Conservation (phyloP, 92 coral and sea anemone genomes). For the Parazoanthus darwini region DNA sequence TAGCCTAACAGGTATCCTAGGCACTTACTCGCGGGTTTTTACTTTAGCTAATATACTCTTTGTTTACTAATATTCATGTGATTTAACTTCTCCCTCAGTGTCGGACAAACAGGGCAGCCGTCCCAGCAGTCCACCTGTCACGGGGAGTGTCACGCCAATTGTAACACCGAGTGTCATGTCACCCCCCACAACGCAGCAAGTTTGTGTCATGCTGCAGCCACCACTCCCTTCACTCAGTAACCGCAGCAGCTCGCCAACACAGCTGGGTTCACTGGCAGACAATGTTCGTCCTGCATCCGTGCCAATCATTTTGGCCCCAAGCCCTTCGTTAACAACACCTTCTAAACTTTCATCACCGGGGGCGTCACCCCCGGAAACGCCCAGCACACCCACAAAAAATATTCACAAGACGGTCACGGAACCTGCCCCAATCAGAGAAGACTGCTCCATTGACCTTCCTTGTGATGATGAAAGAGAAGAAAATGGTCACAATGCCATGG, state of each 20-base stretch:
- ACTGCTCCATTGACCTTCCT: constrained; percentile 48
- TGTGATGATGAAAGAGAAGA: constrained; percentile 30
- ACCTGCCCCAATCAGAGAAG: constrained; percentile 53
- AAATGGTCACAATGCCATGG: constrained; percentile 28
- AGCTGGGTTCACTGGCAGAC: constrained; percentile 94
- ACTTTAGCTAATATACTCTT: not conserved
- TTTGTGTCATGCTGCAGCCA: constrained; percentile 94
- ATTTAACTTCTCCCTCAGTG: not conserved
- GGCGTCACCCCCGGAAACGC: constrained; percentile 25
- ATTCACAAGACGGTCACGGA: constrained; percentile 45
- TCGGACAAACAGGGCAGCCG: constrained; percentile 10
- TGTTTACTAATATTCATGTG: not conserved
- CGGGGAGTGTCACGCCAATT: constrained; percentile 2
- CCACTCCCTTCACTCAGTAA: constrained; percentile 95
- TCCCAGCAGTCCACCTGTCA: constrained; percentile 27
- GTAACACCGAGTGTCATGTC: constrained; percentile 47
- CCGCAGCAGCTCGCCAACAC: constrained; percentile 94
- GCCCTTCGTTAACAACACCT: constrained; percentile 70
- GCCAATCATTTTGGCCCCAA: constrained; percentile 97
- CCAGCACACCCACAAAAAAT: constrained; percentile 12
- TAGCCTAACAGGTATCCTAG: no score
- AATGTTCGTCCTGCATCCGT: constrained; percentile 94
- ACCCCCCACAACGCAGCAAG: constrained; percentile 80
- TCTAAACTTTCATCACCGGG: constrained; percentile 25
- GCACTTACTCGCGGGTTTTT: no score